A percentile compares a stretch with the other conserved stretches of the same genome.
Evolutionary conservation across 53 echinoderm and acorn worm genomes (phyloP).

Genomic region (Hippasteria phrygiana): DNA sequence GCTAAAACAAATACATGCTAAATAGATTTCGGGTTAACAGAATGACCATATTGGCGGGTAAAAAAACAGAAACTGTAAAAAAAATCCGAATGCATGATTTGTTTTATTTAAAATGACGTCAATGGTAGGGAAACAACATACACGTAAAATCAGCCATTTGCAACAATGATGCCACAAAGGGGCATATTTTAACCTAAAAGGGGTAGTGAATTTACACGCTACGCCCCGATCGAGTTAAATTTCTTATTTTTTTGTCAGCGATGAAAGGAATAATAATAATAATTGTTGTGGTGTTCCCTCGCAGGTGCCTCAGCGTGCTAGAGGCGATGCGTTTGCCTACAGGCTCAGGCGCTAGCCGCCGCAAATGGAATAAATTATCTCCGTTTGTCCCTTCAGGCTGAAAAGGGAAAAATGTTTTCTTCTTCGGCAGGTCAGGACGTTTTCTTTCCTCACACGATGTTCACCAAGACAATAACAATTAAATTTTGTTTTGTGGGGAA

Average conservation of each 20-base stretch:
- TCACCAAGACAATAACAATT: not conserved
- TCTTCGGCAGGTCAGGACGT: conserved; percentile 31
- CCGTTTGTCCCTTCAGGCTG: conserved; percentile 42
- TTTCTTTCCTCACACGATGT: not conserved
- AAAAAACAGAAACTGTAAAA: not conserved
- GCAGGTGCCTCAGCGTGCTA: conserved; percentile 51
- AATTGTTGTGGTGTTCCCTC: conserved; percentile 14
- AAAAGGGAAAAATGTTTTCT: conserved; percentile 39
- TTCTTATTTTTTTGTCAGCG: not conserved
- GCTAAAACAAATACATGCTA: conserved; percentile 47
- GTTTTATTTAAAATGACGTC: too few species aligned
- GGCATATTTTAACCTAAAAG: too few species aligned
- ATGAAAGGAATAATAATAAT: not conserved
- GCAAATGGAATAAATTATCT: conserved; percentile 65
- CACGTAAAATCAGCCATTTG: too few species aligned
- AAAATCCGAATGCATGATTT: not conserved
- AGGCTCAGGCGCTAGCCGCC: conserved; percentile 32
- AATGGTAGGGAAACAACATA: too few species aligned
- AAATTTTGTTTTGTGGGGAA: not conserved
- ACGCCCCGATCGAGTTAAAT: not conserved
- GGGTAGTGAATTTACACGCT: not conserved
- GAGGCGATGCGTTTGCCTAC: conserved; percentile 23
- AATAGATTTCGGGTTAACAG: not conserved
- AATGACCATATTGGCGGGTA: not conserved
- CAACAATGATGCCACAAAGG: too few species aligned